These are phyloP conservation scores for Pycnomerus fuliginosus DNA, from an alignment of 2,888 invertebrate genomes.

Conservation along the genomic window DNA sequence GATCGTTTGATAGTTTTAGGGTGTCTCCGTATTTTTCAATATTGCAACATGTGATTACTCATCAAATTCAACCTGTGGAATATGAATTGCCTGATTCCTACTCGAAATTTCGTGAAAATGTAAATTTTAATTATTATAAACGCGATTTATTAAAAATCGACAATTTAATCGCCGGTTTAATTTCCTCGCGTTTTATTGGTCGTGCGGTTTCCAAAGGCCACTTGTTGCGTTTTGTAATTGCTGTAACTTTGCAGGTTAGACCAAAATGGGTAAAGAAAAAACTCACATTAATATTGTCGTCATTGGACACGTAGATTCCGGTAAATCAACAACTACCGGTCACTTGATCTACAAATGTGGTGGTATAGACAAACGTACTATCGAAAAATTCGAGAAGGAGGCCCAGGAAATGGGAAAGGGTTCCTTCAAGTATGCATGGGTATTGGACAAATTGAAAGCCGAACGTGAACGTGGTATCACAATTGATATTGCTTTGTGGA, in stretches of 20 bases:
- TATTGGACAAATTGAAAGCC: constrained; percentile 98
- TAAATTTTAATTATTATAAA: background rate
- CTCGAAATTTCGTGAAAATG: background rate
- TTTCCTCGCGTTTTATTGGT: background rate
- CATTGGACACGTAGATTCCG: constrained; percentile 98
- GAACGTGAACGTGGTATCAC: constrained; percentile 98
- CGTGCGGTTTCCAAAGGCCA: background rate
- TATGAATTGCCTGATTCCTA: background rate
- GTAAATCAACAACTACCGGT: constrained; percentile 93
- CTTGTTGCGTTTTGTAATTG: background rate
- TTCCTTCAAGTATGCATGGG: constrained; percentile 99
- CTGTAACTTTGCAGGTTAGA: constrained; percentile 19
- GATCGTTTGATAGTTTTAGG: background rate
- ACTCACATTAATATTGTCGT: constrained; percentile 98
- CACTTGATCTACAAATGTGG: constrained; percentile 99
- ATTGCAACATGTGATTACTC: too few relatives aligned
- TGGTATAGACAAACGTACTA: constrained; percentile 98
- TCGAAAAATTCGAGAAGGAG: constrained; percentile 99
- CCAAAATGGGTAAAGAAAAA: constrained; percentile 92
- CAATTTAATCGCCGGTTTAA: background rate
- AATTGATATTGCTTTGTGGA: constrained; percentile 96
- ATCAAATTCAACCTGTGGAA: constrained; percentile 11
- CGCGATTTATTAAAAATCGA: background rate
- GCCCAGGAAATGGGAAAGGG: constrained; percentile 99
- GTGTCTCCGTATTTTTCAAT: background rate